phyloP scores from a whole-genome alignment of 2,888 invertebrate species.

The Creontiades dilutus region DNA sequence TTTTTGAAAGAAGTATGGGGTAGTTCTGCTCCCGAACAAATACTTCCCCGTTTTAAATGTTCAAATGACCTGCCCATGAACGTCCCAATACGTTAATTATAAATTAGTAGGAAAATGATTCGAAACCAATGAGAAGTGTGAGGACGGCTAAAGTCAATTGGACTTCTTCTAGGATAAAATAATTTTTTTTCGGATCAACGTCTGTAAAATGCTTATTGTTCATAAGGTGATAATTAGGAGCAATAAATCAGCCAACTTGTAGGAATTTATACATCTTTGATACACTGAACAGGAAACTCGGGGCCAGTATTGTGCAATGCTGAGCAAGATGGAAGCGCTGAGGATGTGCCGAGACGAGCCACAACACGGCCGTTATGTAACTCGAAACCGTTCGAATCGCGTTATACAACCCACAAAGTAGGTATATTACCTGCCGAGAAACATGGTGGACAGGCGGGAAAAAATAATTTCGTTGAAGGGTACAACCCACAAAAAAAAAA shows the following conservation, averaged over 20 bases:
- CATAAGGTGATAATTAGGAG: background rate
- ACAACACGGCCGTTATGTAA: background rate
- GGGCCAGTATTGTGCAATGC: background rate
- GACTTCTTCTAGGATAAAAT: no score
- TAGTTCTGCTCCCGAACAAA: no score
- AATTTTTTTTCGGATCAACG: no score
- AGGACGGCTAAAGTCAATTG: no score
- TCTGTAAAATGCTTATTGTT: no score
- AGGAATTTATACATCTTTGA: background rate
- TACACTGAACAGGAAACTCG: background rate
- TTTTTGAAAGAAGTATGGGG: no score
- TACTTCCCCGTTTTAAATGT: no score
- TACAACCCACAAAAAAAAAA: background rate
- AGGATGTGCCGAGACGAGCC: background rate
- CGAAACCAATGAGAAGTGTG: no score
- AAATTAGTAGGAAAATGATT: no score
- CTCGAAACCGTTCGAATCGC: constrained; percentile 2
- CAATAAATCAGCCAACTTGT: background rate
- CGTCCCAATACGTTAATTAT: no score
- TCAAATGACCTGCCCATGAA: no score
- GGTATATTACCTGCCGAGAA: background rate
- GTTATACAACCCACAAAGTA: background rate
- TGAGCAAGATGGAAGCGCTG: background rate
- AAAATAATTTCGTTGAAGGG: background rate
- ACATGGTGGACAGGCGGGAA: background rate